Evolutionary conservation across 1,140 invertebrate species (phyloP), one percentile per base, ranked within the genome.

Genomic region (Drosophila subpulchrella): DNA sequence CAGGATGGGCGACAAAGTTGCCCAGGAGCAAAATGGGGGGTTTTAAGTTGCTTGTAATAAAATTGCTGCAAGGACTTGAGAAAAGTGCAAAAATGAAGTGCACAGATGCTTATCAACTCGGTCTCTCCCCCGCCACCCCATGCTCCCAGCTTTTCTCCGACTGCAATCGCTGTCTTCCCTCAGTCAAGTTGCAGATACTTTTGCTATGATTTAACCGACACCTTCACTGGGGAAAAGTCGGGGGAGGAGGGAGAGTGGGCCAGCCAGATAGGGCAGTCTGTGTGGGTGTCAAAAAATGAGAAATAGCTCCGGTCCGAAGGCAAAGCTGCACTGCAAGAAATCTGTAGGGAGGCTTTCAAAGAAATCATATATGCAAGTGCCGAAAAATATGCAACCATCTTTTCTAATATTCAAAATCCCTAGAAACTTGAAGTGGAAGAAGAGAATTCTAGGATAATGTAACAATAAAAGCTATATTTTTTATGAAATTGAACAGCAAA

Each of bases 61-160:
- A 86, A 86, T 86, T 79, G 83, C 75, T 79, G 59, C 75, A 65
- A 61, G 78, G 71, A 75, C 70, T 84, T 72, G 58, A 47, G 81
- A 82, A 88, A 86, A 82, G 82, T 83, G 84, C 83, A 83, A 79
- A 86, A 88, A 88, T 88, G 83, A 88, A 88, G 83, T 89, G 84
- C 84, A 77, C 73, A 89, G 83, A 89, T 88, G 83, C 83, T 88
- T 88, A 88, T 89, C 83, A 74, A 54, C 60, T 80, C 57, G 4
- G 12, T 32, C 32, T 6, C 13, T 32, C 7, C 12, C n/a, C 30
- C 27, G 1, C 27, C n/a, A n/a, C 27, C 27, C 15, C 10, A 34
- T 2, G 15, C 4, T 15, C 48, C 27, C 6, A n/a, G 20, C 44
- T 50, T 59, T 34, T 13, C 32, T 36, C 53, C 46, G 30, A 36